Percentiles rank a stretch among this genome's conserved stretches.
Conservation (phyloP, 2,113 vertebrate species). For the Etheostoma spectabile region DNA sequence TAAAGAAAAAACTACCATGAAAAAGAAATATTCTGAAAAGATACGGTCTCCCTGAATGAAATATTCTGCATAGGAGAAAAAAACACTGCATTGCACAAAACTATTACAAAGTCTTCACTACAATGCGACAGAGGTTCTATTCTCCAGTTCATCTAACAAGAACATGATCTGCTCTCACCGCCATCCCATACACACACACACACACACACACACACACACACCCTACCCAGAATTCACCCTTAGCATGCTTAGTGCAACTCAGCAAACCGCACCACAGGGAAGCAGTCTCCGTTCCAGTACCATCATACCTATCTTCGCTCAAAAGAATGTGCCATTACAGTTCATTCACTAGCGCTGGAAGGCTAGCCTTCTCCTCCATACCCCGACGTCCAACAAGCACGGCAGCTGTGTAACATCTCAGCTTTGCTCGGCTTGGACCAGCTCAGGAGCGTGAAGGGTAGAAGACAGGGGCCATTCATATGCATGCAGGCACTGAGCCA, state of each 20-base stretch:
- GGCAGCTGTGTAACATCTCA: constrained; percentile 57
- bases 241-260: constrained; percentile 36
- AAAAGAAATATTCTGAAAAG: not conserved
- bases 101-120: not conserved
- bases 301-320: constrained; percentile 63
- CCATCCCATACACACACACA: too few relatives aligned
- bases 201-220: too few relatives aligned
- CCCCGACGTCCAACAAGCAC: constrained; percentile 39
- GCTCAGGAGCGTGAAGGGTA: constrained; percentile 75
- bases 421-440: constrained; percentile 61
- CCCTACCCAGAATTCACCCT: constrained; percentile 24
- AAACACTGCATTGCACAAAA: constrained; percentile 8
- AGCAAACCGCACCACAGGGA: constrained; percentile 48
- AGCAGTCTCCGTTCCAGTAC: constrained; percentile 41
- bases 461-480: constrained; percentile 75
- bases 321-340: constrained; percentile 52
- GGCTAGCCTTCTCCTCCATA: constrained; percentile 11
- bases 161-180: constrained; percentile 11
- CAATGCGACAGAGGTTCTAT: constrained; percentile 3
- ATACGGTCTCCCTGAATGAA: not conserved
- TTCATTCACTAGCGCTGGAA: constrained; percentile 48
- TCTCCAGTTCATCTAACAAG: constrained; percentile 39
- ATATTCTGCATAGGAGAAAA: not conserved
- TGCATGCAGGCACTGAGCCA: constrained; percentile 76
- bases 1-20: not conserved